Base-by-base conservation (phyloP, 1,140 invertebrate species). In the Heliconius eleuchia region DNA sequence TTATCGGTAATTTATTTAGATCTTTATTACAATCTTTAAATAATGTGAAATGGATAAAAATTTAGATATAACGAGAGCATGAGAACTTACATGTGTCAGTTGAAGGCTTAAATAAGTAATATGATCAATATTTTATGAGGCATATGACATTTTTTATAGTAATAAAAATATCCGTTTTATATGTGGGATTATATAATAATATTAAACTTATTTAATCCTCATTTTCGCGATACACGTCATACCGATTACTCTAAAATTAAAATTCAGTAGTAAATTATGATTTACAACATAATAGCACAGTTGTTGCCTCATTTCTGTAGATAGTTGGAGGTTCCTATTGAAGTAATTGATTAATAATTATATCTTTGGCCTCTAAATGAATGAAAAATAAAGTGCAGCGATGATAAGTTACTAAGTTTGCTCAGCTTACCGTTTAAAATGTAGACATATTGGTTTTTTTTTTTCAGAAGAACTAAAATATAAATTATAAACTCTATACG, bases 131-230 rank as follows among this genome's bases (percentile, higher is more conserved):
- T 66, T 66, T 66, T 66, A 66, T 66, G 13, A 4, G 60, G 30
- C 27, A 13, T 66, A 66, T 30, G 27, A 30, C 60, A 30, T 27
- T 66, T 66, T 30, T 66, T 18, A 16, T 66, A 30, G 23, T 18
- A 66, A 66, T 66, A 66, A 66, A 66, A 66, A 66, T 66, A 66
- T 66, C 30, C 4, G 13, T 66, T 66, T 66, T 66, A 66, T 66
- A 30, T 30, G 55, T 23, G 60, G 13, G 60, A 66, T 66, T 66
- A 30, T 66, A 66, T 16, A 23, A 66, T 66, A 72, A 42, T 11
- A 27, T 23, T 73, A 27, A 1, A 27, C 27, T 8, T 66, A 66
- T 30, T 66, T 60, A 60, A 60, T 60, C 55, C 55, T 23, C 55
- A 27, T 13, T 11, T 66, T 18, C 3, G 60, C 60, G 11, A 13